A percentile compares a stretch with the other conserved stretches of the same genome.
Evolutionary conservation across 30 jellyfish, hydroid and myxozoan species (phyloP).

Genomic region (Chironex yamaguchii): DNA sequence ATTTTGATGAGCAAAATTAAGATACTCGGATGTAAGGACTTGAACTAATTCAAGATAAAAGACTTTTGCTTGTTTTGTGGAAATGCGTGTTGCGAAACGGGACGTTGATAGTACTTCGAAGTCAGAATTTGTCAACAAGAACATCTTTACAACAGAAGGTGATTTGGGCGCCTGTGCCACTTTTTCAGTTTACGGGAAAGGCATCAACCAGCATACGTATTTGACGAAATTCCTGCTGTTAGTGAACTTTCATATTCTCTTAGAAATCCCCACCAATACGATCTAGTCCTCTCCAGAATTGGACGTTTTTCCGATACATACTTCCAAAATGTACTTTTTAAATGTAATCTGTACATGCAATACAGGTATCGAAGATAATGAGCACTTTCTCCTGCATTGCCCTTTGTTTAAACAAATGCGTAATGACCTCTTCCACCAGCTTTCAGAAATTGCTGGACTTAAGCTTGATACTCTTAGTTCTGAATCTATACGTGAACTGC

Average conservation of each 20-base stretch:
- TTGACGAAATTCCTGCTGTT: conserved; percentile 21
- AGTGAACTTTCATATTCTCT: conserved; percentile 14
- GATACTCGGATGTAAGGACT: no score
- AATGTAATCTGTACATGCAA: conserved; percentile 7
- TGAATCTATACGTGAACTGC: conserved; percentile 18
- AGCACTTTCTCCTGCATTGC: conserved; percentile 34
- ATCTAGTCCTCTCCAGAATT: conserved; percentile 12
- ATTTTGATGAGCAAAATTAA: no score
- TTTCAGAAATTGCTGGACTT: conserved; percentile 20
- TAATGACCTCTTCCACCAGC: conserved; percentile 20
- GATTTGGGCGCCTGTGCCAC: no score
- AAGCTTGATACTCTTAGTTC: conserved; percentile 12
- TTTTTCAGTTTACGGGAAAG: no score
- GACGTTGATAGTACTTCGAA: no score
- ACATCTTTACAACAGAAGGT: no score
- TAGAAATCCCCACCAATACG: neutral
- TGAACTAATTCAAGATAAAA: no score
- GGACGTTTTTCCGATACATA: conserved; percentile 12
- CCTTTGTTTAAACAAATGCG: neutral
- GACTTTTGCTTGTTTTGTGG: no score
- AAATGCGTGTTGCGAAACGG: no score
- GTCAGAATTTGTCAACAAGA: no score
- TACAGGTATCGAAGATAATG: conserved; percentile 10
- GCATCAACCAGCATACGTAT: no score
- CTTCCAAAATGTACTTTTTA: conserved; percentile 13